Percentiles rank a stretch among this genome's conserved stretches.
phyloP scores from a whole-genome alignment of 2,888 invertebrate genomes.

The Operophtera brumata region DNA sequence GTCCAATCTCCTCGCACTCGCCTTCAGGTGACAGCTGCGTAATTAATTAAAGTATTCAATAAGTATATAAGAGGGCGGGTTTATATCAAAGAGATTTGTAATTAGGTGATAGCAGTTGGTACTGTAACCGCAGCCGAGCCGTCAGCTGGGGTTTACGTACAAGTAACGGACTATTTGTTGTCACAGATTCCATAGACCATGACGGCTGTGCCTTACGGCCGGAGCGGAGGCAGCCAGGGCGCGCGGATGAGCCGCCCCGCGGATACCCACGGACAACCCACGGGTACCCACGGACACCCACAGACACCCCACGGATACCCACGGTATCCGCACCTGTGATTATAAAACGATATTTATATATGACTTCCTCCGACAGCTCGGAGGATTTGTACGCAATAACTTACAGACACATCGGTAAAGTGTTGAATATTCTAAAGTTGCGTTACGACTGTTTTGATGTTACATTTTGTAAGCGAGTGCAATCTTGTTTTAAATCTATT shows the following conservation, averaged over 20 bases:
- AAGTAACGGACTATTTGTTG: conserved; percentile 10
- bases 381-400: conserved; percentile 62
- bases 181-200: conserved; percentile 78
- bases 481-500: conserved; percentile 54
- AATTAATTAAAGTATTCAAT: background rate
- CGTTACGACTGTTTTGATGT: conserved; percentile 56
- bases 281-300: background rate
- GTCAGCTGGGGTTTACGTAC: background rate
- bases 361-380: conserved; percentile 58
- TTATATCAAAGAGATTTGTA: background rate
- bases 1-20: too few relatives aligned
- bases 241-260: conserved; percentile 15
- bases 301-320: too few relatives aligned
- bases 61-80: background rate
- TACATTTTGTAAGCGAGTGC: conserved; percentile 61
- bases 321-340: conserved; percentile 51
- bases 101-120: background rate
- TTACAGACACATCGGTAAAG: conserved; percentile 64
- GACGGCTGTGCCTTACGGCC: conserved; percentile 70
- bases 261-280: background rate
- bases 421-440: conserved; percentile 73
- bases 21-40: too few relatives aligned
- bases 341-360: conserved; percentile 50
- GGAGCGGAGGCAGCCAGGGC: conserved; percentile 38
- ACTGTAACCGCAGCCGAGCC: background rate